Evolutionary conservation across 1,140 invertebrate species (phyloP).

Genomic region (Halyomorpha halys): DNA sequence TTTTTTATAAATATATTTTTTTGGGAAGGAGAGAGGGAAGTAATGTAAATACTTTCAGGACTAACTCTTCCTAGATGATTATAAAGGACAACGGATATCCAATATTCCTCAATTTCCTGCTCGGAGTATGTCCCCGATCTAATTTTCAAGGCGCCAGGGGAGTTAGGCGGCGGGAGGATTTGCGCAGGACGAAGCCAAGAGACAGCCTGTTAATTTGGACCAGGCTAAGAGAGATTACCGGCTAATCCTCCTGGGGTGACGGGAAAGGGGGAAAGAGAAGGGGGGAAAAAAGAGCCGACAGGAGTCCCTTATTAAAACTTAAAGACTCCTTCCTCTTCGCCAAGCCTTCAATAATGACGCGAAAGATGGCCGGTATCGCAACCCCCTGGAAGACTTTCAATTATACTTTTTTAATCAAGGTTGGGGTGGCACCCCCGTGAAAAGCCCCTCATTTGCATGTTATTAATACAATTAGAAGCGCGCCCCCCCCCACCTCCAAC

Average conservation of each 20-base stretch:
- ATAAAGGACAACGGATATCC: too few species aligned
- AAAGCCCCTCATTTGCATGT: slow-evolving; percentile 23
- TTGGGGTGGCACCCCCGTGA: slow-evolving; percentile 34
- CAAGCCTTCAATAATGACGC: slow-evolving; percentile 21
- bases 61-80: too few species aligned
- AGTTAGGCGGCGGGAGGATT: too few species aligned
- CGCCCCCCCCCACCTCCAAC: too few species aligned
- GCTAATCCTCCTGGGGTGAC: not conserved
- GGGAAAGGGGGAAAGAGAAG: not conserved
- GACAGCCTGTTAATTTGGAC: not conserved
- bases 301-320: slow-evolving; percentile 17
- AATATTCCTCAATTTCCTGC: too few species aligned
- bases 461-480: slow-evolving; percentile 26
- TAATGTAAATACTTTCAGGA: too few species aligned
- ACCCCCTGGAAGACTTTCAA: slow-evolving; percentile 19
- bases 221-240: slow-evolving; percentile 7
- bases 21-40: too few species aligned
- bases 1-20: too few species aligned
- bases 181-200: too few species aligned
- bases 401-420: slow-evolving; percentile 31
- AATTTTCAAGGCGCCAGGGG: too few species aligned
- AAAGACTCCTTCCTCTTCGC: slow-evolving; percentile 1
- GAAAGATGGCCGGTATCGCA: slow-evolving; percentile 19
- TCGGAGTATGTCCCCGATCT: too few species aligned
- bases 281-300: not conserved